Conservation (phyloP, 2,888 invertebrate species). For the Kuschelorhynchus macadamiae region DNA sequence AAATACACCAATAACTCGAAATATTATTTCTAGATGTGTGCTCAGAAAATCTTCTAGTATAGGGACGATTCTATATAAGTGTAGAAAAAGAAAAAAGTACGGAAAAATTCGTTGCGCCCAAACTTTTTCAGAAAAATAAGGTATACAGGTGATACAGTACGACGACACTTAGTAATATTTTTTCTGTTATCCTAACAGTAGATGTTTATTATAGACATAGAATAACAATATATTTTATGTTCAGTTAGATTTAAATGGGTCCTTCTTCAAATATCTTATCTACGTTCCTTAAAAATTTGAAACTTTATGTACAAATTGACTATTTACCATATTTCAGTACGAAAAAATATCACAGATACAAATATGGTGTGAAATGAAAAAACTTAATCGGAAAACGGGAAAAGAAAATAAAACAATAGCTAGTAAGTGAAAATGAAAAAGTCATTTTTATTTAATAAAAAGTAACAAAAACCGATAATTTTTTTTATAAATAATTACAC, state of each 20-base stretch:
- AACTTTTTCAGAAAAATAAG: constrained; percentile 45
- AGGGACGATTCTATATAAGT: constrained; percentile 52
- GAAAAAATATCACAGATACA: constrained; percentile 68
- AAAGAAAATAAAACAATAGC: constrained; percentile 58
- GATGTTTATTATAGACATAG: constrained; percentile 49
- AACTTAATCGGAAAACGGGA: constrained; percentile 47
- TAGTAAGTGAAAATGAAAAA: constrained; percentile 61
- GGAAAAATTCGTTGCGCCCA: constrained; percentile 49
- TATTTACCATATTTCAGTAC: constrained; percentile 65
- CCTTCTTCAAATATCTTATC: constrained; percentile 50
- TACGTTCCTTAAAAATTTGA: constrained; percentile 50
- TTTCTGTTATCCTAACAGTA: constrained; percentile 42
- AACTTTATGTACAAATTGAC: constrained; percentile 66
- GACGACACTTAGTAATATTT: constrained; percentile 51
- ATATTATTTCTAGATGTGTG: constrained; percentile 61
- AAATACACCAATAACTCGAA: constrained; percentile 65
- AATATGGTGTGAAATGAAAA: constrained; percentile 52
- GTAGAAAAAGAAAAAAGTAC: constrained; percentile 52
- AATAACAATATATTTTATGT: constrained; percentile 50
- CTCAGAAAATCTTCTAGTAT: constrained; percentile 58
- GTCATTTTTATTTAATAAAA: constrained; percentile 64
- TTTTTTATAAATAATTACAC: constrained; percentile 61
- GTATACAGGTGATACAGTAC: constrained; percentile 46
- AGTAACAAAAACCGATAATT: constrained; percentile 65
- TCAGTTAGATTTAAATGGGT: constrained; percentile 48